phyloP scores from a whole-genome alignment of 1,140 invertebrate species.

The Heliconius himera region DNA sequence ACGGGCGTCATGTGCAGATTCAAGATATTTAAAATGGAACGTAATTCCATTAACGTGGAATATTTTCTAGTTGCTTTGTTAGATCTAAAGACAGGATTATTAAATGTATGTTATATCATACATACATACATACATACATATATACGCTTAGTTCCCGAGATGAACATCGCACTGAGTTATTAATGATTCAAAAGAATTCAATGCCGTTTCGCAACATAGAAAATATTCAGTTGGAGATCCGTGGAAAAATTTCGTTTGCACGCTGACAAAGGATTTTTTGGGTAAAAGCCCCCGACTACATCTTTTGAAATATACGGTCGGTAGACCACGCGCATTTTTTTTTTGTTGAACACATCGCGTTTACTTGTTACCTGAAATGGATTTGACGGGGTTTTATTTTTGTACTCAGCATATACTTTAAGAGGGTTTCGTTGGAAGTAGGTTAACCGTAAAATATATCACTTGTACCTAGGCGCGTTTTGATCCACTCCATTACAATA shows the following conservation, averaged over 20 bases:
- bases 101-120: neutral
- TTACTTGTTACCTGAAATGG: constrained; percentile 36
- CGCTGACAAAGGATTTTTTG: constrained; percentile 43
- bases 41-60: constrained; percentile 1
- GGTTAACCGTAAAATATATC: constrained; percentile 21
- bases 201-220: constrained; percentile 27
- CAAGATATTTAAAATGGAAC: constrained; percentile 6
- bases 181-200: constrained; percentile 39
- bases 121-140: neutral
- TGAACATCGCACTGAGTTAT: constrained; percentile 34
- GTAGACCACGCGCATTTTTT: constrained; percentile 30
- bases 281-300: constrained; percentile 36
- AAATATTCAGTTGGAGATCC: constrained; percentile 30
- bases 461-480: neutral
- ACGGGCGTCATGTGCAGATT: neutral
- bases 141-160: constrained; percentile 16
- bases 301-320: constrained; percentile 38
- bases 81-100: neutral
- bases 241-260: constrained; percentile 35
- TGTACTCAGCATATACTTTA: constrained; percentile 18
- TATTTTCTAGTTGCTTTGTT: neutral
- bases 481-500: neutral
- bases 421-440: constrained; percentile 12
- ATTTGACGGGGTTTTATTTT: constrained; percentile 29
- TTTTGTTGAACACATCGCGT: constrained; percentile 29